Evolutionary conservation across 2,888 invertebrate species (phyloP).

Genomic region (Agriopis leucophaearia): DNA sequence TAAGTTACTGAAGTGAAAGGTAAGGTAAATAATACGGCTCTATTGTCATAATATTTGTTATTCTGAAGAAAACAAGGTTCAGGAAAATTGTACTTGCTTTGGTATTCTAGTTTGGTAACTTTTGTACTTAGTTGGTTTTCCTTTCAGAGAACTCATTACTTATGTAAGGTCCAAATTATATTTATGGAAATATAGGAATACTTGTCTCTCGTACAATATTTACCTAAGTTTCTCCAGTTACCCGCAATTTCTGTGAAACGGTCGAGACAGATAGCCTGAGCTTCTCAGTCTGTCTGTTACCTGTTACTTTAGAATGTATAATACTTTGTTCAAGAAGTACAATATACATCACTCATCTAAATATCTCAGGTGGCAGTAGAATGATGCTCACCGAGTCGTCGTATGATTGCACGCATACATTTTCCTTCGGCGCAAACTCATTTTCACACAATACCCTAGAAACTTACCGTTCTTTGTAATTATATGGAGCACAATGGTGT

Average conservation of each 20-base stretch:
- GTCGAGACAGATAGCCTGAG: too few species aligned
- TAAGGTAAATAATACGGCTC: slow-evolving; percentile 21
- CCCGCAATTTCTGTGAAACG: too few species aligned
- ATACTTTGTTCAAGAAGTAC: too few species aligned
- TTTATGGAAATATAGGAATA: too few species aligned
- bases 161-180: not conserved
- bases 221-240: too few species aligned
- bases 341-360: too few species aligned
- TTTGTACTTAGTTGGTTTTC: slow-evolving; percentile 8
- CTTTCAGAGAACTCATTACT: not conserved
- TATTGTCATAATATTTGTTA: slow-evolving; percentile 16
- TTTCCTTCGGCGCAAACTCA: slow-evolving; percentile 32
- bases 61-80: slow-evolving; percentile 13
- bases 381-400: slow-evolving; percentile 16
- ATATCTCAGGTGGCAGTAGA: not conserved
- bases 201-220: too few species aligned
- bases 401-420: slow-evolving; percentile 37
- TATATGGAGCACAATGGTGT: slow-evolving; percentile 33
- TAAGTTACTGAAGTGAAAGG: slow-evolving; percentile 29
- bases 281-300: too few species aligned
- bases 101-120: slow-evolving; percentile 4
- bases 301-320: too few species aligned
- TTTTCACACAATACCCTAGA: slow-evolving; percentile 41
- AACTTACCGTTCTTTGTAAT: slow-evolving; percentile 31
- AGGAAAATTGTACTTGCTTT: slow-evolving; percentile 10